These are phyloP conservation scores for Thecophora atra DNA, from an alignment of 2,888 invertebrate genomes.

Conservation along the genomic window DNA sequence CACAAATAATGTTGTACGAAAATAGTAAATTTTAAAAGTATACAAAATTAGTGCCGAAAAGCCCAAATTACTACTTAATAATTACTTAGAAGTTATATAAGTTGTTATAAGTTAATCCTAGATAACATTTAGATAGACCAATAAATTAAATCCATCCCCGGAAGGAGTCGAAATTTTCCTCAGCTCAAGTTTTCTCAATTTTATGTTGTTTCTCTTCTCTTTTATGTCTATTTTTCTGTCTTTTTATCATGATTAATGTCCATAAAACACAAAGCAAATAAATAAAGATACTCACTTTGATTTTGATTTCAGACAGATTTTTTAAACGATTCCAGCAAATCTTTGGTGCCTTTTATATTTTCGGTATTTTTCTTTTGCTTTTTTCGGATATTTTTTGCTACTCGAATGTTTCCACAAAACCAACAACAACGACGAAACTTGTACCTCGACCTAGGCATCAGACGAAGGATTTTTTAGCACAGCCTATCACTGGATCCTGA, in stretches of 20 bases:
- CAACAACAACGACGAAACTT: constrained; percentile 27
- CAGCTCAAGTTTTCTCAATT: too few species aligned
- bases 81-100: too few species aligned
- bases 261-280: too few species aligned
- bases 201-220: constrained; percentile 11
- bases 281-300: neutral
- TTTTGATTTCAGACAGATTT: neutral
- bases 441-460: constrained; percentile 57
- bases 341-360: neutral
- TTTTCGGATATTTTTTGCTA: constrained; percentile 11
- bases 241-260: too few species aligned
- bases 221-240: neutral
- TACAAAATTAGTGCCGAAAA: too few species aligned
- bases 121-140: too few species aligned
- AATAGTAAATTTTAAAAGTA: too few species aligned
- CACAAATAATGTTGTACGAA: too few species aligned
- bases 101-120: too few species aligned
- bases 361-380: neutral
- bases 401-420: neutral
- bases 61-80: too few species aligned
- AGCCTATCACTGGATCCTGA: constrained; percentile 66
- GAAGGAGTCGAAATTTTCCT: too few species aligned
- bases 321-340: neutral
- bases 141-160: too few species aligned
- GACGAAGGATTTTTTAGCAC: constrained; percentile 63